A percentile compares a stretch with the other conserved stretches of the same genome.
Evolutionary conservation across 2,888 invertebrate species (phyloP).

Genomic region (Ophion ellenae): DNA sequence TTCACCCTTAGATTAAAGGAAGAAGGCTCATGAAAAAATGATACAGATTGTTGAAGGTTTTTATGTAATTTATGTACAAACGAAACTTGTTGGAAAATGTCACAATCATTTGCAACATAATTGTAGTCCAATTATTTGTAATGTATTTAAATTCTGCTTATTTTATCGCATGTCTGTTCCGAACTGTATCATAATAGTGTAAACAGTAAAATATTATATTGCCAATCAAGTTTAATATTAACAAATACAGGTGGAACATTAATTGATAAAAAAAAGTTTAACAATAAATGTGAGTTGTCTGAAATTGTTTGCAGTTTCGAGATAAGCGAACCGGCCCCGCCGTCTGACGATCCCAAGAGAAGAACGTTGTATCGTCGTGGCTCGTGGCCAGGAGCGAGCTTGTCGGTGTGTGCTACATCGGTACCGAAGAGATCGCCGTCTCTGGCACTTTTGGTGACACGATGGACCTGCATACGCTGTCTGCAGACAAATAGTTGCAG

Average conservation of each 20-base stretch:
- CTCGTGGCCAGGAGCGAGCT: slow-evolving; percentile 77
- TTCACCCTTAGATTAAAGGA: too few species aligned
- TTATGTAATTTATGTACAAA: too few species aligned
- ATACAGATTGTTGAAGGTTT: too few species aligned
- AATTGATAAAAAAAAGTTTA: not conserved
- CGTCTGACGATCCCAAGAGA: slow-evolving; percentile 36
- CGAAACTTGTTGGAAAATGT: too few species aligned
- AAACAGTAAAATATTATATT: too few species aligned
- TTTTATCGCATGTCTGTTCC: not conserved
- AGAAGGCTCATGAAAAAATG: too few species aligned
- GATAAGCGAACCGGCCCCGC: slow-evolving; percentile 67
- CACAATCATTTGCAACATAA: too few species aligned
- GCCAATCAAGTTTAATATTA: not conserved
- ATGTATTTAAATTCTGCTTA: not conserved
- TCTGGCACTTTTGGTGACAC: slow-evolving; percentile 78
- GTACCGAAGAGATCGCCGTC: slow-evolving; percentile 77
- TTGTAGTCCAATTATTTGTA: too few species aligned
- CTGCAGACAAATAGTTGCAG: slow-evolving; percentile 89
- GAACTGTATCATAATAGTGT: not conserved
- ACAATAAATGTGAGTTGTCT: too few species aligned
- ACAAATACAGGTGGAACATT: not conserved
- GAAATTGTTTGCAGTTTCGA: slow-evolving; percentile 67
- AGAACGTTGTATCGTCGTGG: slow-evolving; percentile 72
- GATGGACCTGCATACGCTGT: slow-evolving; percentile 90
- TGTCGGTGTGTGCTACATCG: slow-evolving; percentile 60